A percentile compares a stretch with the other conserved stretches of the same genome.
These are phyloP conservation scores for Diplazon laetatorius DNA, from an alignment of 2,888 invertebrate species.

Conservation along the genomic window DNA sequence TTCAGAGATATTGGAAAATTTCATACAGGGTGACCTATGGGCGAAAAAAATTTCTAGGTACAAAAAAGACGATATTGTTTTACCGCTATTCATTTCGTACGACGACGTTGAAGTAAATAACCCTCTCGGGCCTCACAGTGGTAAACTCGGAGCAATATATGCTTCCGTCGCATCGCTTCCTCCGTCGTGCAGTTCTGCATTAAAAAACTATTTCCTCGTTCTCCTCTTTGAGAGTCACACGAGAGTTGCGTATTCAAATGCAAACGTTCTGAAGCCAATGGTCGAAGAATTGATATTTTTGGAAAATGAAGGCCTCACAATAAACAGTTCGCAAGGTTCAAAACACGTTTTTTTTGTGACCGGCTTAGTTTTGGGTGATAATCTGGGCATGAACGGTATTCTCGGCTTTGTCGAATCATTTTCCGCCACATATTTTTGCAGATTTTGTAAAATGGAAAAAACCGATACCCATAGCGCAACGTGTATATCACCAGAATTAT, in stretches of 20 bases:
- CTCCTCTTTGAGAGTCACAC: slow-evolving; percentile 66
- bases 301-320: slow-evolving; percentile 59
- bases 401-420: slow-evolving; percentile 68
- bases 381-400: slow-evolving; percentile 67
- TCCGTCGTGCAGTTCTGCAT: slow-evolving; percentile 56
- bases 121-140: slow-evolving; percentile 67
- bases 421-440: slow-evolving; percentile 60
- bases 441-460: slow-evolving; percentile 61
- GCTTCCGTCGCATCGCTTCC: slow-evolving; percentile 65
- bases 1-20: slow-evolving; percentile 23
- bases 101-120: slow-evolving; percentile 70
- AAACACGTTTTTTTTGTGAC: slow-evolving; percentile 28
- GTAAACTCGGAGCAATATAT: slow-evolving; percentile 70
- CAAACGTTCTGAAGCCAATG: slow-evolving; percentile 64
- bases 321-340: slow-evolving; percentile 45
- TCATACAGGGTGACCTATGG: slow-evolving; percentile 38
- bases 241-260: slow-evolving; percentile 62
- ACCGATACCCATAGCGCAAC: slow-evolving; percentile 1
- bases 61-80: slow-evolving; percentile 48
- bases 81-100: slow-evolving; percentile 64
- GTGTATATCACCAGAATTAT: background rate
- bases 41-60: slow-evolving; percentile 1
- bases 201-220: slow-evolving; percentile 69
- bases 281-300: slow-evolving; percentile 65
- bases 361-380: slow-evolving; percentile 66